Evolutionary conservation across 92 coral and sea anemone species (phyloP).

Genomic region (Phenganax subtilis): DNA sequence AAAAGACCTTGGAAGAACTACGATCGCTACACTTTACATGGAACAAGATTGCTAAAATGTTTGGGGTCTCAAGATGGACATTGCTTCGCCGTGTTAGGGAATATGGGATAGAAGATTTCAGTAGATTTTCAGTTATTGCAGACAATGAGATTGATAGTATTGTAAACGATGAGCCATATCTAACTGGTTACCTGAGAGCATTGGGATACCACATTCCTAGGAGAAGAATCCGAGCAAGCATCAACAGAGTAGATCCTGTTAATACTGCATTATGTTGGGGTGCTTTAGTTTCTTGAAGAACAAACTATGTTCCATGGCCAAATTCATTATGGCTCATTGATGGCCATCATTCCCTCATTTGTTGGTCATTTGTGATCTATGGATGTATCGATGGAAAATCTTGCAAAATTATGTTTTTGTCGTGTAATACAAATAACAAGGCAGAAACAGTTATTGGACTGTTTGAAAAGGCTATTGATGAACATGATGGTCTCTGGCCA

Average conservation of each 20-base stretch:
- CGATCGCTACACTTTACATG: constrained; percentile 36
- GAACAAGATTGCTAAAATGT: constrained; percentile 43
- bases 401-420: constrained; percentile 43
- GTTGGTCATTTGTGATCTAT: constrained; percentile 52
- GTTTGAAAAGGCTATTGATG: constrained; percentile 25
- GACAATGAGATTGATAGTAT: constrained; percentile 40
- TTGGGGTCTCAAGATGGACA: constrained; percentile 47
- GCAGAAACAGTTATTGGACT: constrained; percentile 28
- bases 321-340: constrained; percentile 27
- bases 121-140: constrained; percentile 34
- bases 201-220: not conserved
- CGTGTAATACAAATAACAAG: constrained; percentile 21
- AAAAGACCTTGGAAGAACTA: not conserved
- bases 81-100: constrained; percentile 46
- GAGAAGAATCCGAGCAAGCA: constrained; percentile 5
- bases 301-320: constrained; percentile 44
- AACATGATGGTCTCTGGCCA: constrained; percentile 20
- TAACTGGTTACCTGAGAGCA: not conserved
- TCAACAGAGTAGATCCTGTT: not conserved
- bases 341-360: constrained; percentile 53
- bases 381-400: constrained; percentile 52
- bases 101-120: constrained; percentile 35
- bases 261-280: constrained; percentile 6
- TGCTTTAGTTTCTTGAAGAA: constrained; percentile 22
- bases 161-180: constrained; percentile 18